Conservation (phyloP, 2,113 vertebrate species). For the Cyprinodon variegatus region DNA sequence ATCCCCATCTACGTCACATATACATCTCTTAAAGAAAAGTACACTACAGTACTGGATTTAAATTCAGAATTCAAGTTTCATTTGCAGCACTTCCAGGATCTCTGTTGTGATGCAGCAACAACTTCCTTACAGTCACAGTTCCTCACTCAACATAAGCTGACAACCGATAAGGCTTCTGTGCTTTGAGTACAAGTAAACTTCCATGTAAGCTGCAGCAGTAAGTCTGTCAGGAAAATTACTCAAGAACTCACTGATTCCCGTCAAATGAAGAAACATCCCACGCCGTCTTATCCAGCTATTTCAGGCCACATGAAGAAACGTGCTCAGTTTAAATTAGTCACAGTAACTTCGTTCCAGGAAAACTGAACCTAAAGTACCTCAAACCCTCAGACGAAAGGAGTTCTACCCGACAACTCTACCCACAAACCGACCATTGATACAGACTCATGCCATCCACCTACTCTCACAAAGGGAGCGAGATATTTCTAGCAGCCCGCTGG, state of each 20-base stretch:
- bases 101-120: not conserved
- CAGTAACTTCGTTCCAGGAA: conserved; percentile 49
- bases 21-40: too few relatives aligned
- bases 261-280: conserved; percentile 5
- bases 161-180: not conserved
- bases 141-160: not conserved
- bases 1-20: too few relatives aligned
- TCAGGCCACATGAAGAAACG: not conserved
- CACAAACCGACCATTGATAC: conserved; percentile 7
- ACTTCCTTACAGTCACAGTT: not conserved
- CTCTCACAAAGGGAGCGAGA: conserved; percentile 38
- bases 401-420: conserved; percentile 7
- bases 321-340: conserved; percentile 6
- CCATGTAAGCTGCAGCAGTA: not conserved
- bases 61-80: not conserved
- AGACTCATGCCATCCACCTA: conserved; percentile 15
- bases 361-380: conserved; percentile 15
- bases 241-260: conserved; percentile 9
- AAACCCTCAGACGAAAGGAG: conserved; percentile 21
- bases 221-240: conserved; percentile 10
- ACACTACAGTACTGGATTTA: not conserved
- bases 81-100: not conserved
- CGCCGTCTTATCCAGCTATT: conserved; percentile 2
- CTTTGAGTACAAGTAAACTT: not conserved
- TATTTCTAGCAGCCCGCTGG: conserved; percentile 75